These are phyloP conservation scores for Trichogramma dendrolimi DNA, from an alignment of 2,888 invertebrate species.

Conservation along the genomic window DNA sequence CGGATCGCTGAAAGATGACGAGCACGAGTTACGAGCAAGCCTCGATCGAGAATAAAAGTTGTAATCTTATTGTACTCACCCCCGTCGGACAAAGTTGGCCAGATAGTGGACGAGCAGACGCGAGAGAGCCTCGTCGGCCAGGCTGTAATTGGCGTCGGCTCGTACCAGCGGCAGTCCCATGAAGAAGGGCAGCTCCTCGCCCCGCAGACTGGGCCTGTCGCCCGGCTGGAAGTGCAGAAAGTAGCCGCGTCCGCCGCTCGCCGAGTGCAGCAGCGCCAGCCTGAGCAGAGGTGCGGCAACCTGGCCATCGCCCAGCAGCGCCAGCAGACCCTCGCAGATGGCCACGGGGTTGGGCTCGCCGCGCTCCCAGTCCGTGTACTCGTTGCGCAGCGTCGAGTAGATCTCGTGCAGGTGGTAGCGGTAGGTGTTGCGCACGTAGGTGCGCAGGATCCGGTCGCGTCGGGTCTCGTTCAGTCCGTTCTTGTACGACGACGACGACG, in stretches of 20 bases:
- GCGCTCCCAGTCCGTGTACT: slow-evolving; percentile 94
- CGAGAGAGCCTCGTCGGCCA: slow-evolving; percentile 72
- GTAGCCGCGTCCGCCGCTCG: slow-evolving; percentile 75
- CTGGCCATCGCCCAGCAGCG: slow-evolving; percentile 85
- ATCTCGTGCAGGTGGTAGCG: slow-evolving; percentile 93
- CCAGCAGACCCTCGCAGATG: slow-evolving; percentile 75
- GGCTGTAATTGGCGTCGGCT: slow-evolving; percentile 71
- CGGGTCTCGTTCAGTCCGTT: slow-evolving; percentile 88
- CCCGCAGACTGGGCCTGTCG: slow-evolving; percentile 78
- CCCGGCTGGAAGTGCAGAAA: slow-evolving; percentile 85
- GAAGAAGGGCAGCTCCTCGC: slow-evolving; percentile 82
- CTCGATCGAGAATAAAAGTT: neutral
- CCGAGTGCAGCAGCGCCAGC: slow-evolving; percentile 74
- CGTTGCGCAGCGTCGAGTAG: slow-evolving; percentile 87
- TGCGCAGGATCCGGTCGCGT: slow-evolving; percentile 80
- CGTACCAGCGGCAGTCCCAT: slow-evolving; percentile 74
- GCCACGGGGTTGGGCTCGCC: slow-evolving; percentile 73
- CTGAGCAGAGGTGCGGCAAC: slow-evolving; percentile 81
- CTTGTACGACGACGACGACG: slow-evolving; percentile 57
- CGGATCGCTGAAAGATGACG: slow-evolving; percentile 60
- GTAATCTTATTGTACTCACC: slow-evolving; percentile 60
- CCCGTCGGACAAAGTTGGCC: slow-evolving; percentile 81
- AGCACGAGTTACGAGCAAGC: neutral
- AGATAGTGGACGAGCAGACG: slow-evolving; percentile 78
- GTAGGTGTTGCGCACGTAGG: slow-evolving; percentile 90